A percentile compares a stretch with the other conserved stretches of the same genome.
Conservation (phyloP, 2,113 vertebrate species). For the Microcebus lehilahytsara region DNA sequence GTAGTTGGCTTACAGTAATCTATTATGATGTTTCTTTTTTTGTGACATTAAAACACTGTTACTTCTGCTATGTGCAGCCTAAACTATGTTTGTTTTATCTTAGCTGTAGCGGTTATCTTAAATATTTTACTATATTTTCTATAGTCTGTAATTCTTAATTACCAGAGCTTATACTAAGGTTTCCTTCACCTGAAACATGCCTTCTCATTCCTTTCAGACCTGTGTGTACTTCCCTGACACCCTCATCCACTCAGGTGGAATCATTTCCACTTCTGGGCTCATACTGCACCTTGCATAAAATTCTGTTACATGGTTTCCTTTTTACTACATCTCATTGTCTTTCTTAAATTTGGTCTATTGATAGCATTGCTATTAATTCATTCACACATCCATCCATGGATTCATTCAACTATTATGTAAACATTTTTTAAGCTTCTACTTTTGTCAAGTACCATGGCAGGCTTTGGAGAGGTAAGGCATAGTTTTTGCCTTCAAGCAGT, state of each 20-base stretch:
- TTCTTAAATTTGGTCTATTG: constrained; percentile 35
- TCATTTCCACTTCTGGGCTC: constrained; percentile 36
- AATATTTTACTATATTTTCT: constrained; percentile 39
- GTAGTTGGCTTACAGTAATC: not conserved
- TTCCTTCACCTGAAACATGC: not conserved
- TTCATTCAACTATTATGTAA: constrained; percentile 18
- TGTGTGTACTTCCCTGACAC: constrained; percentile 46
- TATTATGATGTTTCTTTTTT: constrained; percentile 25
- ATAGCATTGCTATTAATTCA: not conserved
- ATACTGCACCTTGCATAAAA: constrained; percentile 5
- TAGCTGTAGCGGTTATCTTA: constrained; percentile 8
- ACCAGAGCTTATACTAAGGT: not conserved
- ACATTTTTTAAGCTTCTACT: constrained; percentile 32
- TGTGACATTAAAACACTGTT: constrained; percentile 7
- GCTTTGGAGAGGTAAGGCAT: constrained; percentile 14
- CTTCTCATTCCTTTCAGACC: constrained; percentile 53
- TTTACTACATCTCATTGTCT: constrained; percentile 21
- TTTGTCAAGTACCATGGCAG: not conserved
- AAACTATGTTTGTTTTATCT: not conserved
- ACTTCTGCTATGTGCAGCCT: not conserved
- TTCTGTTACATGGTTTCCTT: constrained; percentile 15
- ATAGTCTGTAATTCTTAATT: constrained; percentile 27
- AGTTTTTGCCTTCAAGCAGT: not conserved
- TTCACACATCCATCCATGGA: constrained; percentile 8
- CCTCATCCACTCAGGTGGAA: constrained; percentile 27